phyloP scores from a whole-genome alignment of 2,113 vertebrate genomes.

The Circaetus cinerascens region DNA sequence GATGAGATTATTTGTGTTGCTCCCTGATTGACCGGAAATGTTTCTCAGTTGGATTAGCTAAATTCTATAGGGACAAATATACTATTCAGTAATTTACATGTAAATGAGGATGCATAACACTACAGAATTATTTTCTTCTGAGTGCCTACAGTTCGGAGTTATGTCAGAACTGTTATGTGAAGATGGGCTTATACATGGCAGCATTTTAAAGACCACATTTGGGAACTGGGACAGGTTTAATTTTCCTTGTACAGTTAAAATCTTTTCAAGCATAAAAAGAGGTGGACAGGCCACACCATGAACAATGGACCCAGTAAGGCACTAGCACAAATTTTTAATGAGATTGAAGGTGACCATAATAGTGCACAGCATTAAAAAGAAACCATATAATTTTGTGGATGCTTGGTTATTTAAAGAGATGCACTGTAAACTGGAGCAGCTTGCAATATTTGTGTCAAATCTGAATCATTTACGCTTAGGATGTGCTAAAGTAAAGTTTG shows the following conservation, averaged over 20 bases:
- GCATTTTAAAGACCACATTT: background rate
- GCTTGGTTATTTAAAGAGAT: background rate
- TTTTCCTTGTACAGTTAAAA: background rate
- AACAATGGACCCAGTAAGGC: background rate
- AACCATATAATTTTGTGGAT: background rate
- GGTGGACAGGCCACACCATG: background rate
- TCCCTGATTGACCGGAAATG: background rate
- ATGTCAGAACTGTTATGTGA: background rate
- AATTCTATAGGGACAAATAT: constrained; percentile 10
- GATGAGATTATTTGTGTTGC: background rate
- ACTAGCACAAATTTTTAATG: background rate
- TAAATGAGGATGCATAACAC: constrained; percentile 23
- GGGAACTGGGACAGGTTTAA: background rate
- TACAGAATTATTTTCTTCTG: background rate
- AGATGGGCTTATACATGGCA: background rate
- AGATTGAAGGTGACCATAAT: background rate
- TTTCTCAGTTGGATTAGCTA: background rate
- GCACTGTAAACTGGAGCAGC: background rate
- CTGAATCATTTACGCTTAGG: background rate
- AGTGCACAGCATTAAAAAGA: background rate
- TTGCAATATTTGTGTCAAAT: background rate
- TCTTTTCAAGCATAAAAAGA: constrained; percentile 14
- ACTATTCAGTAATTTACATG: constrained; percentile 16
- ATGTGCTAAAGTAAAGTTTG: background rate
- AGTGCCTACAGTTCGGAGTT: background rate